Percentiles rank a stretch among this genome's conserved stretches.
Evolutionary conservation across 2,888 invertebrate species (phyloP).

Genomic region (Baccha elongata): DNA sequence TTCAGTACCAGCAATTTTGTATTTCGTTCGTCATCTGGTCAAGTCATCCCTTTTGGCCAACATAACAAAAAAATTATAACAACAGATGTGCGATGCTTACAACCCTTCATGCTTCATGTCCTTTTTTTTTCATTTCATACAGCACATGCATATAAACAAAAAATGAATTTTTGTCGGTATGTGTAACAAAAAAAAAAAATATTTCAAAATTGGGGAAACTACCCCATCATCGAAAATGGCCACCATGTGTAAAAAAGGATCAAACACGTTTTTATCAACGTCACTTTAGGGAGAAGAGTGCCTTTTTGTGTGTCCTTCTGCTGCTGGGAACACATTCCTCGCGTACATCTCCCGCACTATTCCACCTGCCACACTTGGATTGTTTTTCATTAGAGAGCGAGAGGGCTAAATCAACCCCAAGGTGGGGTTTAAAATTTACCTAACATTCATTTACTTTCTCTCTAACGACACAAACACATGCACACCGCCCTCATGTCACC

Average conservation of each 20-base stretch:
- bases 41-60: constrained; percentile 39
- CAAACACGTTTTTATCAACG: constrained; percentile 62
- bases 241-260: constrained; percentile 55
- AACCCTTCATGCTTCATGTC: constrained; percentile 16
- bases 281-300: constrained; percentile 38
- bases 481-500: neutral
- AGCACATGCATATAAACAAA: constrained; percentile 12
- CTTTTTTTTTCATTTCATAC: neutral
- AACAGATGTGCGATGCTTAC: constrained; percentile 27
- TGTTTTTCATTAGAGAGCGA: constrained; percentile 31
- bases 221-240: constrained; percentile 43
- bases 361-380: constrained; percentile 19
- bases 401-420: constrained; percentile 33
- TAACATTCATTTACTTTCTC: constrained; percentile 37
- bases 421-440: constrained; percentile 22
- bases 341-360: neutral
- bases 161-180: constrained; percentile 19
- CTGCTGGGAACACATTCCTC: constrained; percentile 1
- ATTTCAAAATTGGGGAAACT: constrained; percentile 11
- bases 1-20: neutral
- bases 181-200: neutral
- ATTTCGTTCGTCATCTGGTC: constrained; percentile 17
- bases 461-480: constrained; percentile 12
- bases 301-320: constrained; percentile 29
- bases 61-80: constrained; percentile 6